Evolutionary conservation across 2,888 invertebrate species (phyloP).

Genomic region (Tuta absoluta): DNA sequence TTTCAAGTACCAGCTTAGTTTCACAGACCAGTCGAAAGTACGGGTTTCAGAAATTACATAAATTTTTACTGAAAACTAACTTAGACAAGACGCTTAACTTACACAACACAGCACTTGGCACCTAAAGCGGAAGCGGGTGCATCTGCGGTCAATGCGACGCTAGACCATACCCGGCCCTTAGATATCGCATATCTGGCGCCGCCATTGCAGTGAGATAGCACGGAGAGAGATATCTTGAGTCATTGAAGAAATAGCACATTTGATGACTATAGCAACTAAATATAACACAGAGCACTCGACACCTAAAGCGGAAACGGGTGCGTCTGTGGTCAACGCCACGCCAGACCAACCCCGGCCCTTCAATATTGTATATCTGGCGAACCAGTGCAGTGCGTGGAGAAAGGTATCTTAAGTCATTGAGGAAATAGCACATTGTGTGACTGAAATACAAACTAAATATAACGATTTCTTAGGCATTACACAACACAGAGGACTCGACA

Average conservation of each 20-base stretch:
- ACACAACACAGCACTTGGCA: not conserved
- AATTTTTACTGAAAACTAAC: no score
- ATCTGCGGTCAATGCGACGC: conserved; percentile 31
- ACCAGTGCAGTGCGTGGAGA: not conserved
- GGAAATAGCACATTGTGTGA: no score
- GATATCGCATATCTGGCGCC: conserved; percentile 1
- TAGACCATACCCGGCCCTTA: not conserved
- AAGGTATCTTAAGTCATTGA: no score
- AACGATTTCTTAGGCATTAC: not conserved
- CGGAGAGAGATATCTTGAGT: no score
- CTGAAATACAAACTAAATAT: no score
- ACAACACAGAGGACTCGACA: not conserved
- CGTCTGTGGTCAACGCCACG: conserved; percentile 32
- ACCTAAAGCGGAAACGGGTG: conserved; percentile 34
- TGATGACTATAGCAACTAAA: no score
- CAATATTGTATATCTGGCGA: not conserved
- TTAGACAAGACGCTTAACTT: not conserved
- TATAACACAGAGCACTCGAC: not conserved
- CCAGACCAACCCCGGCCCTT: not conserved
- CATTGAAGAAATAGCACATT: no score
- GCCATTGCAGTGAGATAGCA: no score
- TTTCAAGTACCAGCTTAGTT: no score
- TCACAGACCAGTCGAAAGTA: no score
- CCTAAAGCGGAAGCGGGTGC: conserved; percentile 35
- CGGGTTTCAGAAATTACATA: no score